Evolutionary conservation across 2,113 vertebrate genomes (phyloP).

Genomic region (Clarias magur): DNA sequence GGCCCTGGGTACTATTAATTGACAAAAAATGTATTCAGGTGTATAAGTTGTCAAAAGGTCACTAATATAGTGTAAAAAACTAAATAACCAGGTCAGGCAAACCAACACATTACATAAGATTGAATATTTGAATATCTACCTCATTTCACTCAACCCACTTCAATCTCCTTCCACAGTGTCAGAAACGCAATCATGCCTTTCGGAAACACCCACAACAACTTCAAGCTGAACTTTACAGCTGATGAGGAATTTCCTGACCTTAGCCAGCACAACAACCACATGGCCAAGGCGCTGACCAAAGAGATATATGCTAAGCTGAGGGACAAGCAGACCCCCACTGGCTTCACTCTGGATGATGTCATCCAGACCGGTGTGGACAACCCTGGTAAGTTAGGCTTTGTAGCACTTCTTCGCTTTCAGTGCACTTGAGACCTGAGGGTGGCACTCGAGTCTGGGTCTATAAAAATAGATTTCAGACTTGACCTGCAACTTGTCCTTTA

Average conservation of each 20-base stretch:
- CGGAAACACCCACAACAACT: slow-evolving; percentile 93
- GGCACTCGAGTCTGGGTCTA: too few species aligned
- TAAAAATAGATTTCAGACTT: too few species aligned
- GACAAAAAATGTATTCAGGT: background rate
- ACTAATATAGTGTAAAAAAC: background rate
- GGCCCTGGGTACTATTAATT: background rate
- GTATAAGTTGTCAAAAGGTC: background rate
- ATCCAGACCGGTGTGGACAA: slow-evolving; percentile 95
- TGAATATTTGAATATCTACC: background rate
- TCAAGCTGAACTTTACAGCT: slow-evolving; percentile 82
- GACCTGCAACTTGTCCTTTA: too few species aligned
- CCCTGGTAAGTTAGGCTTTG: slow-evolving; percentile 74
- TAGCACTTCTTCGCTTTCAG: background rate
- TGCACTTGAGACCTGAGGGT: background rate
- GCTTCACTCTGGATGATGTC: slow-evolving; percentile 85
- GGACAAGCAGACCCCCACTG: slow-evolving; percentile 88
- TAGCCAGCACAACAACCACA: slow-evolving; percentile 89
- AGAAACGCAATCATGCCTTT: slow-evolving; percentile 83
- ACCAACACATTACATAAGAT: background rate
- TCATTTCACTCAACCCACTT: background rate
- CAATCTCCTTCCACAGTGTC: slow-evolving; percentile 56
- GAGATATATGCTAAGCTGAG: slow-evolving; percentile 83
- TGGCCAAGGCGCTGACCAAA: slow-evolving; percentile 85
- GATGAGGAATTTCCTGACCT: slow-evolving; percentile 89
- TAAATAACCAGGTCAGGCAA: background rate